phyloP scores from a whole-genome alignment of 2,888 invertebrate genomes.

The Actias luna region DNA sequence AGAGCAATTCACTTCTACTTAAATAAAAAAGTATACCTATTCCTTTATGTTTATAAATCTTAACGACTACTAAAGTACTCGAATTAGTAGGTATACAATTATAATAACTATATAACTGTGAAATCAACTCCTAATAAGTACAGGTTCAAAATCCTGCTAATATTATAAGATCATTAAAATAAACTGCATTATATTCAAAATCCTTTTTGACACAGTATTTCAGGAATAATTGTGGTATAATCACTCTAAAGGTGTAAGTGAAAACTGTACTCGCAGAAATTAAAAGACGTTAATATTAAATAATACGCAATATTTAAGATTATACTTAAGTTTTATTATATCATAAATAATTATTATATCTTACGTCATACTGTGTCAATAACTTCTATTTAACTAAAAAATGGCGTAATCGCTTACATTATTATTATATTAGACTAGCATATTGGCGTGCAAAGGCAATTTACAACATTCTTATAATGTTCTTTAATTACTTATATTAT shows the following conservation, averaged over 20 bases:
- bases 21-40: no score
- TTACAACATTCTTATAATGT: not conserved
- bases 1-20: no score
- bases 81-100: no score
- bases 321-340: not conserved
- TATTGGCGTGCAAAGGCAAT: not conserved
- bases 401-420: not conserved
- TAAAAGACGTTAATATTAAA: not conserved
- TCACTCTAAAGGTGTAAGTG: not conserved
- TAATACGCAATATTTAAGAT: constrained; percentile 8
- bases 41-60: no score
- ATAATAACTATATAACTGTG: no score
- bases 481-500: constrained; percentile 55
- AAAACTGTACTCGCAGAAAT: not conserved
- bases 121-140: no score
- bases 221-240: no score
- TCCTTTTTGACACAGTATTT: no score
- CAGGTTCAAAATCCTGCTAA: no score
- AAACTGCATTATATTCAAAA: no score
- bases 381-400: not conserved
- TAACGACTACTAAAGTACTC: no score
- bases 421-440: constrained; percentile 9
- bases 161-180: no score
- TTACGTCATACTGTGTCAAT: not conserved
- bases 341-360: not conserved